phyloP scores from a whole-genome alignment of 1,140 invertebrate species.

The Chlorops oryzae region DNA sequence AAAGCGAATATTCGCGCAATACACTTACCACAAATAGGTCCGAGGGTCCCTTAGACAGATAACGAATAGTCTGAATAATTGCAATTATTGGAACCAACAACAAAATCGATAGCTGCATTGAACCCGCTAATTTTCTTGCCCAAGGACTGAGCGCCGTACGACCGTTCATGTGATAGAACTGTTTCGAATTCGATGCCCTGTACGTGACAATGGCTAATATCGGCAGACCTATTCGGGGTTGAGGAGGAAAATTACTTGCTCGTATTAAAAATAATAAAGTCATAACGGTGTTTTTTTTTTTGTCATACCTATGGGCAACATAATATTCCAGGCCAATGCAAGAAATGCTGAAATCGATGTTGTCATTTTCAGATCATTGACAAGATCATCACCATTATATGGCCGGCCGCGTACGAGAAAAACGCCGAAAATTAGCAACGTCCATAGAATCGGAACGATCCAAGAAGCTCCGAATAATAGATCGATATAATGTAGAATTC shows the following conservation, averaged over 20 bases:
- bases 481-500: conserved; percentile 78
- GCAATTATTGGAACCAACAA: conserved; percentile 69
- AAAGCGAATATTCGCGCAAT: not conserved
- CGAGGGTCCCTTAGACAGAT: conserved; percentile 71
- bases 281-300: too few relatives aligned
- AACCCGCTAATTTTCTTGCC: conserved; percentile 68
- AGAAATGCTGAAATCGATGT: conserved; percentile 63
- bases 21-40: conserved; percentile 78
- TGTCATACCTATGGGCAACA: conserved; percentile 60
- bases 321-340: conserved; percentile 83
- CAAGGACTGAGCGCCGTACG: conserved; percentile 67
- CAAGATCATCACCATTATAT: conserved; percentile 75
- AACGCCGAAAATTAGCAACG: conserved; percentile 68
- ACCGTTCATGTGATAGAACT: conserved; percentile 45
- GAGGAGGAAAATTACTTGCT: too few relatives aligned
- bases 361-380: conserved; percentile 56
- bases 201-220: conserved; percentile 51
- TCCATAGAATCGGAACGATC: conserved; percentile 77
- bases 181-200: conserved; percentile 39
- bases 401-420: conserved; percentile 78
- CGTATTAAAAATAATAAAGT: too few relatives aligned
- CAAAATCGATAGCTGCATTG: conserved; percentile 70
- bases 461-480: conserved; percentile 74
- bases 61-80: conserved; percentile 75
- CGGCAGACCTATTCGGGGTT: too few relatives aligned